Conservation (phyloP, 2,888 invertebrate species). For the Malacosoma neustria region DNA sequence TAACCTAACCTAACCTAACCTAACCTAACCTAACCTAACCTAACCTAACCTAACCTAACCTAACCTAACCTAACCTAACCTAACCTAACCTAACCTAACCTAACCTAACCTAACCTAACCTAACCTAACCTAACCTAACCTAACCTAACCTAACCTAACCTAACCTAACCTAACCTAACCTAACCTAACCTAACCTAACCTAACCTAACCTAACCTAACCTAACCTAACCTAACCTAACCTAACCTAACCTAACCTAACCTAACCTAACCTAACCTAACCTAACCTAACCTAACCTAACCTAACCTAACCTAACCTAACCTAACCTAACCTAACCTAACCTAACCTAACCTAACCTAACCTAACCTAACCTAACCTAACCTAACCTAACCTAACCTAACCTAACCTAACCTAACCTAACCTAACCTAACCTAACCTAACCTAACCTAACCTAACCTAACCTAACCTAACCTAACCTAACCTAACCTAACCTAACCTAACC, state of each 20-base stretch:
- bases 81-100: too few relatives aligned
- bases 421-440: constrained; percentile 10
- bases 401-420: constrained; percentile 6
- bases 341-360: constrained; percentile 13
- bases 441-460: constrained; percentile 6
- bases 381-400: constrained; percentile 5
- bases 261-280: constrained; percentile 7
- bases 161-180: too few relatives aligned
- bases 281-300: constrained; percentile 7
- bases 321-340: constrained; percentile 10
- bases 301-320: constrained; percentile 7
- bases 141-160: too few relatives aligned
- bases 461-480: constrained; percentile 10
- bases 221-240: constrained; percentile 3
- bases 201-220: too few relatives aligned
- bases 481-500: constrained; percentile 13
- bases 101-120: too few relatives aligned
- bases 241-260: constrained; percentile 7
- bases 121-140: too few relatives aligned
- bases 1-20: too few relatives aligned
- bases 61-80: too few relatives aligned
- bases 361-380: constrained; percentile 8
- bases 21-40: too few relatives aligned
- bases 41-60: too few relatives aligned
- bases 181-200: too few relatives aligned